A percentile compares a stretch with the other conserved stretches of the same genome.
Conservation (phyloP, 2,888 invertebrate genomes). For the Calameuta idolon region DNA sequence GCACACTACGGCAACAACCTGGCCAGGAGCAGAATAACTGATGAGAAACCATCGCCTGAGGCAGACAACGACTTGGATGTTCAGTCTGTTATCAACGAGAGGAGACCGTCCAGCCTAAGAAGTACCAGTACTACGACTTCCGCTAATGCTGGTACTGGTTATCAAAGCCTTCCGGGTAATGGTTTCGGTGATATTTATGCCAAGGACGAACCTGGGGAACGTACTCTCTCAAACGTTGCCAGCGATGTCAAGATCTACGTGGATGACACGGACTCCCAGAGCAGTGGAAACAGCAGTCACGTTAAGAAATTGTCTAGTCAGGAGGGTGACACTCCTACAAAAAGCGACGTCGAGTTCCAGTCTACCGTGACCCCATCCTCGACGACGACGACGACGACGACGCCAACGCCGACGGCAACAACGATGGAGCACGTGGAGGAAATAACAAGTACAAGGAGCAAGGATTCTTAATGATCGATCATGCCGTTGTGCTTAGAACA, state of each 20-base stretch:
- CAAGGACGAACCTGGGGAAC: constrained; percentile 18
- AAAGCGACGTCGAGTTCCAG: background rate
- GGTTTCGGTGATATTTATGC: constrained; percentile 48
- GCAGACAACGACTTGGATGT: constrained; percentile 51
- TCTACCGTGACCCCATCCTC: background rate
- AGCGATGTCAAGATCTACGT: constrained; percentile 48
- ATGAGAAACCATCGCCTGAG: constrained; percentile 30
- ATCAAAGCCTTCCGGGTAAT: constrained; percentile 17
- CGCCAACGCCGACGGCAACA: no score
- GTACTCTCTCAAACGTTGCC: constrained; percentile 6
- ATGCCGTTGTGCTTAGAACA: background rate
- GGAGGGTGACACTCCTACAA: background rate
- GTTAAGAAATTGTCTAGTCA: background rate
- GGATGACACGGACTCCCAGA: constrained; percentile 53
- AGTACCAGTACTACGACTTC: constrained; percentile 21
- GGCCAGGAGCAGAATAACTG: constrained; percentile 8
- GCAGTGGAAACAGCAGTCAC: constrained; percentile 36
- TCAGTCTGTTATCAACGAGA: constrained; percentile 63
- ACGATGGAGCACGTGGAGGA: background rate
- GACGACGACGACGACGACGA: background rate
- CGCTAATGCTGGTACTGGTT: constrained; percentile 13
- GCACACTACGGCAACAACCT: constrained; percentile 19
- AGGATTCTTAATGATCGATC: constrained; percentile 4
- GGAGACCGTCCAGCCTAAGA: constrained; percentile 59
- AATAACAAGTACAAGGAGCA: background rate